Base-by-base conservation (phyloP, 1,140 invertebrate genomes). In the Acromyrmex heyeri region DNA sequence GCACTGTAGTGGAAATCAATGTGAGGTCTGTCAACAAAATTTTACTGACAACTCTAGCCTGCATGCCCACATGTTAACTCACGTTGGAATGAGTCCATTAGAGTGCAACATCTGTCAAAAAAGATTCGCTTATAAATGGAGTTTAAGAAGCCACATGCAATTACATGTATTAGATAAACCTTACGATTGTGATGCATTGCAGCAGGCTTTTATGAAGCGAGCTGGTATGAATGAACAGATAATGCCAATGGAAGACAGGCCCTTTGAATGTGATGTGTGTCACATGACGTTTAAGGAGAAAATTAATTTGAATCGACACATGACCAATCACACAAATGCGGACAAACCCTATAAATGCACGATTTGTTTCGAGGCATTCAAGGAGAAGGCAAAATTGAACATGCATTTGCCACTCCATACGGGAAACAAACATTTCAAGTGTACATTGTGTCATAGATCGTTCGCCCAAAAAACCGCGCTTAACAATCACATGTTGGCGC, bases 391-490 rank as follows among this genome's bases (percentile, higher is more conserved):
- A 3, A 94, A 95, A 92, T 92, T 97, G n/a, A 95, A 97, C 87
- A 96, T 96, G 77, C 97, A 97, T 90, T 96, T 97, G 73, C 93
- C 96, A 75, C 96, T 97, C 76, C 97, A 97, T 90, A 97, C 96
- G 5, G 97, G 96, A 16, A 96, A 96, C 90, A 96, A 97, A 87
- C 97, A 97, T 7, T 97, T 97, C 93, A 97, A 97, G 77, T 97
- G 97, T 95, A 96, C 96, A 0, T 88, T 95, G 83, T 95, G 95
- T 88, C 88, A 93, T 18, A 92, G 93, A 78, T 88, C 93, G 5
- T 95, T 95, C 53, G 86, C 88, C 0, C 94, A 95, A 59, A 93
- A 93, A 86, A 93, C 94, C 14, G 93, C 93, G 2, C 75, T 95
- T 3, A 95, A 94, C 62, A 95, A 94, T 85, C 95, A 95, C 38